Evolutionary conservation across 2,888 invertebrate genomes (phyloP).

Genomic region (Bruchidius siliquastri): DNA sequence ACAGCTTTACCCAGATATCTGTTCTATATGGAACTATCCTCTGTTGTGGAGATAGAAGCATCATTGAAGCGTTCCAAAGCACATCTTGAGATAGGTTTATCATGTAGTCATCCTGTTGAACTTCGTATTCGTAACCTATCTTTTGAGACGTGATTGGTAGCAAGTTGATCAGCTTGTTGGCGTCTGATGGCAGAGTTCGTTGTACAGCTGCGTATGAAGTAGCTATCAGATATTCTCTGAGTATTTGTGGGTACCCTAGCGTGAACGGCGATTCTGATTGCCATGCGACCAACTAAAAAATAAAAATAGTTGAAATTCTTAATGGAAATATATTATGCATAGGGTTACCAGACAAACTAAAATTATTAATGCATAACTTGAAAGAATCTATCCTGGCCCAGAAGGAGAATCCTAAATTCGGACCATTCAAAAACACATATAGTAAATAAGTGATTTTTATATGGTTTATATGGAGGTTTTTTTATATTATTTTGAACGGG

Average conservation of each 20-base stretch:
- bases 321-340: no score
- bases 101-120: slow-evolving; percentile 53
- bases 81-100: slow-evolving; percentile 70
- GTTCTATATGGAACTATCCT: slow-evolving; percentile 75
- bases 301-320: not conserved
- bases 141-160: slow-evolving; percentile 66
- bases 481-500: no score
- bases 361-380: no score
- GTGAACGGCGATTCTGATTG: slow-evolving; percentile 59
- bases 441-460: no score
- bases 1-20: slow-evolving; percentile 79
- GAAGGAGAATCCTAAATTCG: no score
- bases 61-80: slow-evolving; percentile 76
- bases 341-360: no score
- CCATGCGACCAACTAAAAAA: slow-evolving; percentile 55
- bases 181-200: slow-evolving; percentile 68
- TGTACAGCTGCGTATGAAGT: slow-evolving; percentile 68
- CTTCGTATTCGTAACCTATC: slow-evolving; percentile 56
- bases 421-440: no score
- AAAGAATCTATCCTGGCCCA: no score
- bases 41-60: slow-evolving; percentile 79
- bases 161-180: slow-evolving; percentile 61
- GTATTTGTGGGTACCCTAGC: slow-evolving; percentile 60
- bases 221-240: slow-evolving; percentile 79
- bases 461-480: no score